Percentiles rank a stretch among this genome's conserved stretches.
These are phyloP conservation scores for Kryptolebias ocellatus DNA, from an alignment of 2,797 vertebrate species.

Conservation along the genomic window DNA sequence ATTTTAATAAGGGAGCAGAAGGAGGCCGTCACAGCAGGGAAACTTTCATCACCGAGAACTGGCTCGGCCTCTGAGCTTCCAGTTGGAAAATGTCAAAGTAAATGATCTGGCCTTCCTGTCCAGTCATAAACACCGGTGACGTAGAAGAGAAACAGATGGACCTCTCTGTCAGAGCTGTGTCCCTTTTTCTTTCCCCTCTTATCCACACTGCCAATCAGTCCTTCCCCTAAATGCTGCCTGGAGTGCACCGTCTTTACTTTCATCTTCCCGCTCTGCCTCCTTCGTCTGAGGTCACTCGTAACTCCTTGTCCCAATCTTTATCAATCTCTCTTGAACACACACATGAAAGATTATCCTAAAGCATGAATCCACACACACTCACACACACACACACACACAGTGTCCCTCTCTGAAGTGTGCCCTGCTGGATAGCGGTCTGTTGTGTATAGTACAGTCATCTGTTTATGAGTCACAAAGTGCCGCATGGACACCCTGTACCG, in stretches of 20 bases:
- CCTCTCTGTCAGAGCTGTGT: conserved; percentile 59
- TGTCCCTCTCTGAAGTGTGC: conserved; percentile 42
- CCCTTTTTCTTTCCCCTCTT: conserved; percentile 53
- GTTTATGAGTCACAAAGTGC: conserved; percentile 73
- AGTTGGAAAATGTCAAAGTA: conserved; percentile 55
- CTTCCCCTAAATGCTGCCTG: conserved; percentile 25
- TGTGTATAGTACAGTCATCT: conserved; percentile 73
- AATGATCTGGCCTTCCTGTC: conserved; percentile 51
- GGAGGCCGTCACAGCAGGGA: conserved; percentile 30
- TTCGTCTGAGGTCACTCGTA: not conserved
- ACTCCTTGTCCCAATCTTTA: conserved; percentile 3
- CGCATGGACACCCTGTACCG: conserved; percentile 44
- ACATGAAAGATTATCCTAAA: conserved; percentile 17
- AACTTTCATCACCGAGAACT: conserved; percentile 28
- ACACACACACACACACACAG: conserved; percentile 18
- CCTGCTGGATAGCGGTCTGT: conserved; percentile 65
- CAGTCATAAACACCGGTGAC: conserved; percentile 55
- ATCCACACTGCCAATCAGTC: conserved; percentile 48
- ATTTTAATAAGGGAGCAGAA: not conserved
- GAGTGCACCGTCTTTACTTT: conserved; percentile 34
- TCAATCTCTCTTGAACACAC: conserved; percentile 14
- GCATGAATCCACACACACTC: conserved; percentile 13
- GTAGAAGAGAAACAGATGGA: conserved; percentile 75
- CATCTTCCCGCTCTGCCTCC: conserved; percentile 24
- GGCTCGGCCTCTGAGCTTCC: conserved; percentile 32